Conservation (phyloP, 2,888 invertebrate species). For the Lasioglossum figueresi region DNA sequence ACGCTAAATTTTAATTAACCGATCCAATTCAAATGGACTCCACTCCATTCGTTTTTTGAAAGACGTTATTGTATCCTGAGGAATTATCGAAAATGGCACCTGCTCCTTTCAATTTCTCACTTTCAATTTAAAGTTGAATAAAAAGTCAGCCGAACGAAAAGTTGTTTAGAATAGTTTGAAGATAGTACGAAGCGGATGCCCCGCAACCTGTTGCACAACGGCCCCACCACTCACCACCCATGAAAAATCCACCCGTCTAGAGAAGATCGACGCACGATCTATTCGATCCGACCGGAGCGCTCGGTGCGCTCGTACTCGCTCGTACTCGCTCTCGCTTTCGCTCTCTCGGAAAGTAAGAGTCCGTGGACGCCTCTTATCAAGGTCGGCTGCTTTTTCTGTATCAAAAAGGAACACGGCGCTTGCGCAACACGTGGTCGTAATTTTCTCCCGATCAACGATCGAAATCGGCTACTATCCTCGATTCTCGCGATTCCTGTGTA, state of each 20-base stretch:
- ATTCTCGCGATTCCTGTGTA: neutral
- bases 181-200: neutral
- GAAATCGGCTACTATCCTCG: neutral
- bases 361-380: neutral
- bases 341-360: slow-evolving; percentile 1
- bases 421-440: neutral
- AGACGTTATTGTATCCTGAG: too few relatives aligned
- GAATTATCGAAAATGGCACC: too few relatives aligned
- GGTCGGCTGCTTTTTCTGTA: slow-evolving; percentile 6
- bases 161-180: too few relatives aligned
- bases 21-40: too few relatives aligned
- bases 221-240: neutral
- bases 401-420: neutral
- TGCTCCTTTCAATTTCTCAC: too few relatives aligned
- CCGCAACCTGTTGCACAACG: neutral
- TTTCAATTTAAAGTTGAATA: too few relatives aligned
- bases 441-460: neutral
- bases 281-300: neutral
- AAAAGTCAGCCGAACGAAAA: too few relatives aligned
- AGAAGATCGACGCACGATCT: neutral
- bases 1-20: neutral
- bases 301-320: neutral
- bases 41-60: too few relatives aligned
- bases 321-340: neutral
- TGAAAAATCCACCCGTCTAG: neutral